A percentile compares a stretch with the other conserved stretches of the same genome.
These are phyloP conservation scores for Schrankia costaestrigalis DNA, from an alignment of 2,888 invertebrate species.

Conservation along the genomic window DNA sequence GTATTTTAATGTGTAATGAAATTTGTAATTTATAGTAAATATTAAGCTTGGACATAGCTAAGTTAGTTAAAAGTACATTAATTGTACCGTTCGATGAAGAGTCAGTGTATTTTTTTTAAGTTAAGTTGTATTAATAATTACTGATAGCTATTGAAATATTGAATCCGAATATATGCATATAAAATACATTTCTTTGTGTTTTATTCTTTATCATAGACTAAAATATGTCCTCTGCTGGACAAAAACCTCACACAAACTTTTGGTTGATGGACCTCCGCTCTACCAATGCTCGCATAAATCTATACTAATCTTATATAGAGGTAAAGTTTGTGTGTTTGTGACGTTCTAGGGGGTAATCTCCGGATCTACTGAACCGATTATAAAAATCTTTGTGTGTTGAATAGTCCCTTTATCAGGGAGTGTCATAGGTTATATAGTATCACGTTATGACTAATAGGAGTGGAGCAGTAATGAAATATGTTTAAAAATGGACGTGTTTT, in stretches of 20 bases:
- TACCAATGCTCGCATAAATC: no score
- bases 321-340: background rate
- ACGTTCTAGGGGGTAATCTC: background rate
- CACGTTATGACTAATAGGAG: no score
- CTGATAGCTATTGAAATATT: constrained; percentile 77
- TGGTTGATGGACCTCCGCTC: no score
- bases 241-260: no score
- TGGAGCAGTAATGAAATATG: no score
- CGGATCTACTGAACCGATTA: no score
- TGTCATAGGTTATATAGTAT: no score
- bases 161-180: constrained; percentile 79
- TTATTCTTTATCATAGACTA: constrained; percentile 37
- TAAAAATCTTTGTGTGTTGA: no score
- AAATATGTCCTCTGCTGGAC: no score
- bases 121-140: constrained; percentile 73
- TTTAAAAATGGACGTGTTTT: no score
- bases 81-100: constrained; percentile 61
- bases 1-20: constrained; percentile 69
- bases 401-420: no score
- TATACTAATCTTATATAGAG: background rate
- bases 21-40: constrained; percentile 75
- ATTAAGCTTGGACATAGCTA: constrained; percentile 75
- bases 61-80: constrained; percentile 64
- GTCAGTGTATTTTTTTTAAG: constrained; percentile 75
- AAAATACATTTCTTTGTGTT: constrained; percentile 60